A percentile compares a stretch with the other conserved stretches of the same genome.
phyloP scores from a whole-genome alignment of 2,113 vertebrate genomes.

The Barnardius zonarius region DNA sequence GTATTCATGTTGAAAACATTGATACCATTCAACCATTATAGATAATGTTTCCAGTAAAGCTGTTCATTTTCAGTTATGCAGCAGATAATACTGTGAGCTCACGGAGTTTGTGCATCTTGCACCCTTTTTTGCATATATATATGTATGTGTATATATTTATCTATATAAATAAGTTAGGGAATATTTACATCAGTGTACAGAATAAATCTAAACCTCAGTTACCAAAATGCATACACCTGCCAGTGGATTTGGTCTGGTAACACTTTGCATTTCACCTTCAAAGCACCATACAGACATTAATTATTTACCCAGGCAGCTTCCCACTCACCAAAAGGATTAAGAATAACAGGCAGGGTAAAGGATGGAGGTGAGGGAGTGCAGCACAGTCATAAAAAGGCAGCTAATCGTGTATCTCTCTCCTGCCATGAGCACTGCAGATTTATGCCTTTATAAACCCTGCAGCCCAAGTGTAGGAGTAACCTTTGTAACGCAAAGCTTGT shows the following conservation, averaged over 20 bases:
- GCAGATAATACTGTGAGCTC: background rate
- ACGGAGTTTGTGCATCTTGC: background rate
- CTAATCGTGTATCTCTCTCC: background rate
- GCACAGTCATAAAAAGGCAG: background rate
- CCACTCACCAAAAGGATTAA: background rate
- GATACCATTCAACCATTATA: background rate
- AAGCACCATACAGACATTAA: background rate
- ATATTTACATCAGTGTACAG: slow-evolving; percentile 40
- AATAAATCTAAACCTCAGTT: background rate
- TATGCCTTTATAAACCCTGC: background rate
- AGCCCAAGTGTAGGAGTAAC: background rate
- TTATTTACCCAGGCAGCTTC: slow-evolving; percentile 17
- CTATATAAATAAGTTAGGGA: slow-evolving; percentile 26
- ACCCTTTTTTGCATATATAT: background rate
- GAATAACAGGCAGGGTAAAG: background rate
- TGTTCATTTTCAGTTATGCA: background rate
- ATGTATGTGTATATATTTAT: background rate
- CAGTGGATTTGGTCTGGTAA: background rate
- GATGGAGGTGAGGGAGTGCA: background rate
- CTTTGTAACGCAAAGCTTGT: background rate
- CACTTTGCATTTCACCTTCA: background rate
- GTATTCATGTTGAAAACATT: background rate
- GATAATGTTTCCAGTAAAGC: background rate
- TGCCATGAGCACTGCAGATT: background rate
- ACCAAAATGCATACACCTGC: background rate